phyloP scores from a whole-genome alignment of 2,797 vertebrate genomes.

The Sebastes itinus region DNA sequence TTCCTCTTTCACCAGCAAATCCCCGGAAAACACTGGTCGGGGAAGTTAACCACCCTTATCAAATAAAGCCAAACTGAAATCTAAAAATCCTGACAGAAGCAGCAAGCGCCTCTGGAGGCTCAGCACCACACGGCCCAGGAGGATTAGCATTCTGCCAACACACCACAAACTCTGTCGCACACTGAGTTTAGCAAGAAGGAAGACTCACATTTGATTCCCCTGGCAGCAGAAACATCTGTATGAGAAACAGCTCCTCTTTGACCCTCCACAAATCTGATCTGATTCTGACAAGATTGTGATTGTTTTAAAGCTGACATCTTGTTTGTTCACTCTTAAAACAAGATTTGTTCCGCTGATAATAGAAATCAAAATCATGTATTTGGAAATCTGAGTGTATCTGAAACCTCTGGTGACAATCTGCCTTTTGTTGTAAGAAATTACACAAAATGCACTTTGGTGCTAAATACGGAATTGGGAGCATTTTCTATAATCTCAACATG shows the following conservation, averaged over 20 bases:
- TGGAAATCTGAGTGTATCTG: neutral
- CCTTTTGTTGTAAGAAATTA: neutral
- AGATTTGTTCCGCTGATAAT: neutral
- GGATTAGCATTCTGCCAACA: slow-evolving; percentile 29
- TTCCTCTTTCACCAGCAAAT: neutral
- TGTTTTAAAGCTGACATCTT: neutral
- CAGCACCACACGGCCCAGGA: neutral
- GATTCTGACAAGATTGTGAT: neutral
- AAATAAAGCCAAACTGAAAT: slow-evolving; percentile 1
- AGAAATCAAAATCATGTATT: neutral
- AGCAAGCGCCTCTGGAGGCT: slow-evolving; percentile 8
- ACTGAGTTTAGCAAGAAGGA: neutral
- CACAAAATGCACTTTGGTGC: neutral
- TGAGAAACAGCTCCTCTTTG: neutral
- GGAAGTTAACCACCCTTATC: neutral
- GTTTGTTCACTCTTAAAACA: neutral
- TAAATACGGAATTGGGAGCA: too few relatives aligned
- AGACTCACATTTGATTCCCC: slow-evolving; percentile 3
- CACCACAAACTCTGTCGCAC: slow-evolving; percentile 4
- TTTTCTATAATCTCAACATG: too few relatives aligned
- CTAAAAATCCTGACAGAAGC: slow-evolving; percentile 22
- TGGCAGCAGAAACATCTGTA: neutral
- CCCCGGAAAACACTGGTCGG: neutral
- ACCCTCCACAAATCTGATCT: neutral
- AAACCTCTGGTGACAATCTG: neutral